Percentiles rank a stretch among this genome's conserved stretches.
Conservation (phyloP, 1,140 invertebrate species). For the Zaprionus capensis region DNA sequence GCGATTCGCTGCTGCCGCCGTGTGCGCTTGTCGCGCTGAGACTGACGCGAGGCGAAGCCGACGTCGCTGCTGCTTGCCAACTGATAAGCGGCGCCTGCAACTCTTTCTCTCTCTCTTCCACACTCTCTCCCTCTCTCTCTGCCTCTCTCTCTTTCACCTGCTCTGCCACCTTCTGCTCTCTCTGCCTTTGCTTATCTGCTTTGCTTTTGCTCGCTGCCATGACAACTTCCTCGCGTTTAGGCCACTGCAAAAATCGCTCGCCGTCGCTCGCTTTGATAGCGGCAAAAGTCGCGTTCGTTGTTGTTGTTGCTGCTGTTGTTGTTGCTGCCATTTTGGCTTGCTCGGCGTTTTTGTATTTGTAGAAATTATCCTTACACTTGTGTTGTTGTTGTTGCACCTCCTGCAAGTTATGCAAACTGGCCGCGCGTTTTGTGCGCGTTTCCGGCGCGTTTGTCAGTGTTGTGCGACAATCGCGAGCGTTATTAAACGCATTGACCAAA, state of each 20-base stretch:
- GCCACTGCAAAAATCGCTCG: conserved; percentile 47
- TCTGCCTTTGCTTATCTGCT: conserved; percentile 17
- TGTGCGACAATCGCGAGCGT: conserved; percentile 59
- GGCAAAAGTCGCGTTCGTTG: conserved; percentile 33
- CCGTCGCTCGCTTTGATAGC: conserved; percentile 37
- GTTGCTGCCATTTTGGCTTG: conserved; percentile 69
- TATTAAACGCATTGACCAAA: conserved; percentile 71
- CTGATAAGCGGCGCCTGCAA: conserved; percentile 36
- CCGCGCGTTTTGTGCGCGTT: conserved; percentile 58
- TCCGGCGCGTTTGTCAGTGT: conserved; percentile 57
- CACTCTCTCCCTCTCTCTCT: neutral
- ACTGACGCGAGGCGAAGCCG: conserved; percentile 39
- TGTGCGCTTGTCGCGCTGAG: conserved; percentile 57
- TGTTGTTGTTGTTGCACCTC: conserved; percentile 13
- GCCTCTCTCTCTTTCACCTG: too few species aligned
- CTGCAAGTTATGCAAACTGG: conserved; percentile 73
- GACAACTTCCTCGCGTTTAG: conserved; percentile 39
- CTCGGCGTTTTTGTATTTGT: conserved; percentile 83
- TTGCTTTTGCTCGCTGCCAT: conserved; percentile 14
- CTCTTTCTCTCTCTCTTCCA: neutral
- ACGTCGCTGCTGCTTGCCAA: conserved; percentile 13
- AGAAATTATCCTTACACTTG: conserved; percentile 78
- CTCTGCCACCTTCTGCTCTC: neutral
- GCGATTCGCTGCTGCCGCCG: conserved; percentile 67
- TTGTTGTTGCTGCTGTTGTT: conserved; percentile 10